Percentiles rank a stretch among this genome's conserved stretches.
phyloP scores from a whole-genome alignment of 92 coral and sea anemone species.

The Umimayanthus kanabou region DNA sequence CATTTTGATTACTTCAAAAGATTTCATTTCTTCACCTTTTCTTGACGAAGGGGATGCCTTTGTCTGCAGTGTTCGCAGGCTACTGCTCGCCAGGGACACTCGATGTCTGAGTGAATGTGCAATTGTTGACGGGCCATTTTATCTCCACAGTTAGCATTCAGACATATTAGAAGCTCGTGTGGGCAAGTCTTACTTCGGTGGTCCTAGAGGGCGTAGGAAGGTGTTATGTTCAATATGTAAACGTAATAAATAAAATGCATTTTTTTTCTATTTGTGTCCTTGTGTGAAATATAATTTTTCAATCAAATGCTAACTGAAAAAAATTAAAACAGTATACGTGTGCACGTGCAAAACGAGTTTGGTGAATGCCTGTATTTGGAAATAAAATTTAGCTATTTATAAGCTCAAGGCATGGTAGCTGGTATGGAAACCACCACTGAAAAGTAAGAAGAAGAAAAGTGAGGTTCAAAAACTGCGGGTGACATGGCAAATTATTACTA shows the following conservation, averaged over 20 bases:
- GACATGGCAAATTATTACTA: neutral
- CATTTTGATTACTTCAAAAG: neutral
- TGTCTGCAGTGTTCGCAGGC: conserved; percentile 36
- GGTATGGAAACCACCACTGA: no score
- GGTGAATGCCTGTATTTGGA: no score
- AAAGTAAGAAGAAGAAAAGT: no score
- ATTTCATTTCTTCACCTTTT: conserved; percentile 20
- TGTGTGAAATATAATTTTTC: no score
- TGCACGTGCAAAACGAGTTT: no score
- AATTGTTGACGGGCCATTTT: conserved; percentile 32
- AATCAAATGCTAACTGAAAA: no score
- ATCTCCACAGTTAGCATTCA: conserved; percentile 33
- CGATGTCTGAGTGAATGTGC: conserved; percentile 32
- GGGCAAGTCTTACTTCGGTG: conserved; percentile 36
- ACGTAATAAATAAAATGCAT: neutral
- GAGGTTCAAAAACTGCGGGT: no score
- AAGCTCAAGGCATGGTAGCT: no score
- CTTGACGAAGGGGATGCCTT: conserved; percentile 30
- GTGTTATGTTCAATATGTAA: neutral
- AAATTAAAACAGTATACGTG: no score
- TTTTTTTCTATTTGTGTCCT: no score
- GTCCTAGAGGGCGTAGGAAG: neutral
- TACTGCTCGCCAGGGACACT: conserved; percentile 39
- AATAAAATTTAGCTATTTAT: no score
- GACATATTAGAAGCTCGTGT: conserved; percentile 30